These are phyloP conservation scores for Epizoanthus stellaris DNA, from an alignment of 92 coral and sea anemone species.

Conservation along the genomic window DNA sequence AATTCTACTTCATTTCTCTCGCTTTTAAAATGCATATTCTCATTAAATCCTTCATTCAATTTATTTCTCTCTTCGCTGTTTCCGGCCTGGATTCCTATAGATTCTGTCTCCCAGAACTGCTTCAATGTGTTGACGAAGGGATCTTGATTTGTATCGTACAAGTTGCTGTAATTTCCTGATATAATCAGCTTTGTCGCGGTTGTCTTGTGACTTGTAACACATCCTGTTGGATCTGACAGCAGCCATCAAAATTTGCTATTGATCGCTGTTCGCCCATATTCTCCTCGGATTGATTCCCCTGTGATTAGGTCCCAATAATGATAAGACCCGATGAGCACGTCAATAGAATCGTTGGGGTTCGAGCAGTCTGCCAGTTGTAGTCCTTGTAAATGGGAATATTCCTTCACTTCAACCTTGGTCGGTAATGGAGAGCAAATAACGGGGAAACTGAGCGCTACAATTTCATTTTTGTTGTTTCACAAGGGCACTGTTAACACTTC, in stretches of 20 bases:
- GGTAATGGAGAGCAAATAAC: conserved; percentile 63
- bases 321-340: too few relatives aligned
- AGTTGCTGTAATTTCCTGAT: conserved; percentile 7
- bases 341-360: not conserved
- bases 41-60: conserved; percentile 12
- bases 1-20: conserved; percentile 64
- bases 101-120: conserved; percentile 71
- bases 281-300: conserved; percentile 31
- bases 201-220: conserved; percentile 6
- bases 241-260: conserved; percentile 67
- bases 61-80: conserved; percentile 26
- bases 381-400: conserved; percentile 51
- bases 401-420: conserved; percentile 31
- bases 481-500: conserved; percentile 36
- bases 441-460: conserved; percentile 47
- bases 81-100: conserved; percentile 57
- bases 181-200: conserved; percentile 44
- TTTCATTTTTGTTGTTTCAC: conserved; percentile 24
- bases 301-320: too few relatives aligned
- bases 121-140: conserved; percentile 56
- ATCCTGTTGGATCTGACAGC: conserved; percentile 46
- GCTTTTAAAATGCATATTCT: conserved; percentile 60
- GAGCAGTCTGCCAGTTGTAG: conserved; percentile 47
- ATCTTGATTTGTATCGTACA: conserved; percentile 37
- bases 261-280: conserved; percentile 60